Conservation (phyloP, 2,888 invertebrate genomes). For the Drymonia ruficornis region DNA sequence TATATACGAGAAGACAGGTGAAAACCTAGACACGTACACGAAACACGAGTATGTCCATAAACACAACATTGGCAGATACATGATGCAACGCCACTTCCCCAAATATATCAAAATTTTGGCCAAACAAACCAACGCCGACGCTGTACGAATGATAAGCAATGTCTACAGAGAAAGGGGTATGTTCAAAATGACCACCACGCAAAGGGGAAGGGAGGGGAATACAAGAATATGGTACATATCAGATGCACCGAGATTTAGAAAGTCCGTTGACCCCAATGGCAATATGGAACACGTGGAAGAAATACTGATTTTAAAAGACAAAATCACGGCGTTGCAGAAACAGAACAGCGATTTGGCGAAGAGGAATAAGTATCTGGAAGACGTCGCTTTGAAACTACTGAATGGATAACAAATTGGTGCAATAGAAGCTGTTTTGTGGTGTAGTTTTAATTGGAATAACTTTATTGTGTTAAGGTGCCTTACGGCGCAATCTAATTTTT, state of each 20-base stretch:
- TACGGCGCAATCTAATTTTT: not conserved
- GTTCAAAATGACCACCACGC: constrained; percentile 55
- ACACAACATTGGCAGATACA: constrained; percentile 52
- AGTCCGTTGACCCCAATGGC: constrained; percentile 17
- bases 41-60: constrained; percentile 53
- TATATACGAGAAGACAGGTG: constrained; percentile 17
- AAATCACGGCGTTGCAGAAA: constrained; percentile 27
- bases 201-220: constrained; percentile 48
- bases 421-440: not conserved
- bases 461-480: not conserved
- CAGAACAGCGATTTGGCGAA: constrained; percentile 24
- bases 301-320: constrained; percentile 35
- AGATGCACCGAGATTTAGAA: constrained; percentile 36
- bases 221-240: constrained; percentile 52
- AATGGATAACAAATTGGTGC: constrained; percentile 7
- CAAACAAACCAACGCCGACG: constrained; percentile 44
- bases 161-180: constrained; percentile 52
- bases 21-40: constrained; percentile 28
- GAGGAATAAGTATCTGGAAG: constrained; percentile 31
- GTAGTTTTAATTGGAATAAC: not conserved
- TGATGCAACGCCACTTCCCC: constrained; percentile 49
- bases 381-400: constrained; percentile 27
- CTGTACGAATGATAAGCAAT: constrained; percentile 47
- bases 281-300: constrained; percentile 6
- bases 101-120: constrained; percentile 50